These are phyloP conservation scores for Procambarus virginalis DNA, from an alignment of 1,140 invertebrate genomes.

Conservation along the genomic window DNA sequence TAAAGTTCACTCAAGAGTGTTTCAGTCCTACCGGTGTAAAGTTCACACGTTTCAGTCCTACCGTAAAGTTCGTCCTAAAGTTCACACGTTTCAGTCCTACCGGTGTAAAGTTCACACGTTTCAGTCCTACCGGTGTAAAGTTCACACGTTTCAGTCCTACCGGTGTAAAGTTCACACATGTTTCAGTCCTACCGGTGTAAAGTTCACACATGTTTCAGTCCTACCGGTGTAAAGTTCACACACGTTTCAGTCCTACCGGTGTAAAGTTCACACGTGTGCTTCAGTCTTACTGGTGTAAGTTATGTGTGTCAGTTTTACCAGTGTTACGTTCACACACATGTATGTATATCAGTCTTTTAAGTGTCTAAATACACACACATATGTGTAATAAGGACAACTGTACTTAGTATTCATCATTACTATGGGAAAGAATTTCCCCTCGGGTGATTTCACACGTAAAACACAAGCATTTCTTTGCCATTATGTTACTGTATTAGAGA, in stretches of 20 bases:
- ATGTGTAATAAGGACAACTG: conserved; percentile 22
- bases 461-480: neutral
- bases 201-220: conserved; percentile 32
- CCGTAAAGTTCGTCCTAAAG: neutral
- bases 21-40: conserved; percentile 32
- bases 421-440: neutral
- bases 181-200: conserved; percentile 27
- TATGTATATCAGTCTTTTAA: conserved; percentile 6
- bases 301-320: too few species aligned
- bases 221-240: too few species aligned
- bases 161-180: neutral
- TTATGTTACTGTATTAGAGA: neutral
- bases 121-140: conserved; percentile 2
- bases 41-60: conserved; percentile 22
- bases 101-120: conserved; percentile 40
- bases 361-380: conserved; percentile 17
- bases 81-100: neutral
- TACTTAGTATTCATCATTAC: conserved; percentile 16
- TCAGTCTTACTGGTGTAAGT: conserved; percentile 5
- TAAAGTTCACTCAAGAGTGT: neutral
- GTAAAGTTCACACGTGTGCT: conserved; percentile 29
- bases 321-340: conserved; percentile 28
- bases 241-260: conserved; percentile 14
- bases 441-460: neutral
- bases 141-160: too few species aligned